Evolutionary conservation across 1,140 invertebrate species (phyloP).

Genomic region (Brachionus calyciflorus): DNA sequence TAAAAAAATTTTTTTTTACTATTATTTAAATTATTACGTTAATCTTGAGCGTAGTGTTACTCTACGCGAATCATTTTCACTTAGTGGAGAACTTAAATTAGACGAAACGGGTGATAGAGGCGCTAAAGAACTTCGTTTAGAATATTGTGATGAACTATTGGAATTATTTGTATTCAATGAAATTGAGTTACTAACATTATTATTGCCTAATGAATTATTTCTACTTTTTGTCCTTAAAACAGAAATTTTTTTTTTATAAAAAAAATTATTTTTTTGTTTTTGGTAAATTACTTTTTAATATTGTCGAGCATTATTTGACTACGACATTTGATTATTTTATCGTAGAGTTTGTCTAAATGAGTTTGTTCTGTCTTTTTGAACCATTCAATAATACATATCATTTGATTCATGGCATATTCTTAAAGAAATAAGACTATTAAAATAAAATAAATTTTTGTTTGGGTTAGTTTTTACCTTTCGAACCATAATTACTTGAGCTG

Average conservation of each 20-base stretch:
- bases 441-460: not conserved
- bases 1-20: not conserved
- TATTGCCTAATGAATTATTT: not conserved
- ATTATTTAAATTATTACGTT: not conserved
- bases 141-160: not conserved
- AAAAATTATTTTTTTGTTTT: not conserved
- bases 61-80: not conserved
- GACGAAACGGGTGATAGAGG: not conserved
- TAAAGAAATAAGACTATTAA: not conserved
- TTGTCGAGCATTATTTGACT: constrained; percentile 27
- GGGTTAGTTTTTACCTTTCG: not conserved
- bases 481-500: not conserved
- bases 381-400: constrained; percentile 30
- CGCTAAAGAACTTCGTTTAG: constrained; percentile 8
- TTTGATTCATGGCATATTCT: constrained; percentile 33
- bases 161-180: not conserved
- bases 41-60: not conserved
- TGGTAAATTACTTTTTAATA: not conserved
- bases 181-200: not conserved
- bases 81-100: not conserved
- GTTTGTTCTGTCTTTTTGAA: constrained; percentile 22
- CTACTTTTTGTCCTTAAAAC: not conserved
- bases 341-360: constrained; percentile 26
- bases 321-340: constrained; percentile 1
- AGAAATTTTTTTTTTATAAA: not conserved